Evolutionary conservation across 1,140 invertebrate genomes (phyloP), one percentile per base, ranked within the genome.

Genomic region (Armadillidium nasatum): DNA sequence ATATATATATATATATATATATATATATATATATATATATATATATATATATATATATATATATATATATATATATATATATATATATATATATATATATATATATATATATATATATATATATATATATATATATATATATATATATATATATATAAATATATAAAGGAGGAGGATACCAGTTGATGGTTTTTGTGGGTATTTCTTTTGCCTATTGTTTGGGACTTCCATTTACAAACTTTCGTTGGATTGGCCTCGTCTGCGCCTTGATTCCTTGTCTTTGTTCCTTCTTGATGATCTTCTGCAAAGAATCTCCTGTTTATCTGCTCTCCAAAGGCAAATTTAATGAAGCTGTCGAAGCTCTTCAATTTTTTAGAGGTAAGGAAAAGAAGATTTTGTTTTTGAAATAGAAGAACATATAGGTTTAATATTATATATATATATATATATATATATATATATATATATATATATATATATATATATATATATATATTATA

Each of bases 131-230:
- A 33, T 3, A 33, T 3, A 33, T 3, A 33, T 33, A 33, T n/a
- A 33, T 33, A 33, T 33, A 33, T 33, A 33, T 33, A 33, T 33
- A 33, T 33, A 33, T 33, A 33, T 33, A 33, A 33, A 33, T 33
- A 33, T 33, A 33, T 33, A 33, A 76, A 80, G 79, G 79, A 9
- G 46, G 73, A 23, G 70, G 75, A 10, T 81, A 84, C 78, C 86
- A 87, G 79, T 79, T 87, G 60, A 79, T 84, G 43, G 82, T 86
- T 13, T 84, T 84, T 13, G 81, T 86, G 23, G 83, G 85, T 19
- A 87, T 87, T 72, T 78, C 85, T 21, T 78, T 83, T 45, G 82
- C 78, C n/a, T 81, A 76, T 74, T 13, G 83, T 7, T 79, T 82
- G 10, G 85, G 79, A 0, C 43, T 74, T 0, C 44, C 76, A 3